Conservation (phyloP, 2,113 vertebrate species). For the Procavia capensis region DNA sequence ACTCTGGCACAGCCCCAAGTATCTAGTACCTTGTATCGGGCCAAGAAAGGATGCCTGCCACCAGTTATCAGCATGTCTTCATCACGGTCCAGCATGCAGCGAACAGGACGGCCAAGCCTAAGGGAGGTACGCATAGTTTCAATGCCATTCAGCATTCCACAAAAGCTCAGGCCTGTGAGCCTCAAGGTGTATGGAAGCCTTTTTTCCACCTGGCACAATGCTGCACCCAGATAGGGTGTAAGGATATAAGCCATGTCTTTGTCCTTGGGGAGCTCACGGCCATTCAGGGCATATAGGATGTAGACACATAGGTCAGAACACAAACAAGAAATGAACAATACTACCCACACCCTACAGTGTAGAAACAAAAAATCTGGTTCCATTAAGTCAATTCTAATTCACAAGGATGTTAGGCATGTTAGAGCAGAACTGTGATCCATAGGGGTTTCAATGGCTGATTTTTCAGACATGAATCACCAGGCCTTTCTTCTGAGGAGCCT, state of each 20-base stretch:
- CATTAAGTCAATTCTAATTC: not conserved
- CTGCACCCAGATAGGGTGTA: not conserved
- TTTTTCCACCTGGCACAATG: not conserved
- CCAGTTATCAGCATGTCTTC: slow-evolving; percentile 98
- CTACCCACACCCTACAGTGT: not conserved
- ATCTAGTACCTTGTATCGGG: slow-evolving; percentile 92
- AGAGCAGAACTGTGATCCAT: not conserved
- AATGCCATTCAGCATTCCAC: not conserved
- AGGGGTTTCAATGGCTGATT: not conserved
- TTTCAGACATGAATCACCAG: not conserved
- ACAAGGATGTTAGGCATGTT: not conserved
- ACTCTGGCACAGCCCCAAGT: not conserved
- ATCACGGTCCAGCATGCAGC: slow-evolving; percentile 97
- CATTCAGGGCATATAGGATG: not conserved
- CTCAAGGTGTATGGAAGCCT: not conserved
- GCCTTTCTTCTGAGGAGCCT: not conserved
- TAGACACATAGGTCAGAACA: not conserved
- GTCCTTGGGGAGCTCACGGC: not conserved
- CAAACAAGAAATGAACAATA: not conserved
- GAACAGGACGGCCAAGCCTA: slow-evolving; percentile 92
- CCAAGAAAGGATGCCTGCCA: slow-evolving; percentile 95
- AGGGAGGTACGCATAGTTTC: not conserved
- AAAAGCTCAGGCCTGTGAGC: not conserved
- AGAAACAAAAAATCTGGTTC: not conserved
- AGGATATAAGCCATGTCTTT: accelerated